Evolutionary conservation across 1,140 invertebrate species (phyloP).

Genomic region (Euura saliciscinereae): DNA sequence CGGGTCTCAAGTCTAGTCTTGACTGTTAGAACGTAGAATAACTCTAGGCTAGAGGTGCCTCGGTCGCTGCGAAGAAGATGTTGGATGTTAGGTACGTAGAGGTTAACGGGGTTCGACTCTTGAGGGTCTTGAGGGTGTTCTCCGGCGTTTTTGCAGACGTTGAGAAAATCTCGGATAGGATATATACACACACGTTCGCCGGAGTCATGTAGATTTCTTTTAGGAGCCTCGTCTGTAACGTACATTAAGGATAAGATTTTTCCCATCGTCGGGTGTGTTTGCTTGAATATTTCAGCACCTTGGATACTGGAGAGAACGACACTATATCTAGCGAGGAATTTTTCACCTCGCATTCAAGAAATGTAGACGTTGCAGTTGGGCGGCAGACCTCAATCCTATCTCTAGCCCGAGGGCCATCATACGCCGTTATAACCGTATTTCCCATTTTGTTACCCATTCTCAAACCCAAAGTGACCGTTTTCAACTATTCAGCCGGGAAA

Average conservation of each 20-base stretch:
- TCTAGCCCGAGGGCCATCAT: background rate
- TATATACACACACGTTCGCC: background rate
- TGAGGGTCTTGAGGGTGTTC: too few relatives aligned
- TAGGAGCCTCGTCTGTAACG: background rate
- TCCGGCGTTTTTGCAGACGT: background rate
- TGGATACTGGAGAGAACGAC: too few relatives aligned
- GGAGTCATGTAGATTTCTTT: background rate
- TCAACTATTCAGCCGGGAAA: too few relatives aligned
- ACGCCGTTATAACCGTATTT: background rate
- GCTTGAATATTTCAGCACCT: background rate
- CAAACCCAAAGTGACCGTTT: too few relatives aligned
- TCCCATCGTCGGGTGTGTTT: background rate
- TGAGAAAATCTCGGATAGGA: background rate
- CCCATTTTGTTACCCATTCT: background rate
- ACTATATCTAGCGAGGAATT: too few relatives aligned
- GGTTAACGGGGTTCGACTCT: too few relatives aligned
- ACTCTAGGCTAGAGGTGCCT: too few relatives aligned
- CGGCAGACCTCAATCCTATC: background rate
- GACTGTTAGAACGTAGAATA: too few relatives aligned
- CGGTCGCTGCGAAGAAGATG: too few relatives aligned
- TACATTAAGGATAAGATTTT: constrained; percentile 4
- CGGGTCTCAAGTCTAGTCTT: too few relatives aligned
- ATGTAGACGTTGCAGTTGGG: background rate
- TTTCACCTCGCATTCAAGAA: too few relatives aligned
- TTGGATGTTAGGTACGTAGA: too few relatives aligned